These are phyloP conservation scores for Nudaria mundana DNA, from an alignment of 2,888 invertebrate species.

Conservation along the genomic window DNA sequence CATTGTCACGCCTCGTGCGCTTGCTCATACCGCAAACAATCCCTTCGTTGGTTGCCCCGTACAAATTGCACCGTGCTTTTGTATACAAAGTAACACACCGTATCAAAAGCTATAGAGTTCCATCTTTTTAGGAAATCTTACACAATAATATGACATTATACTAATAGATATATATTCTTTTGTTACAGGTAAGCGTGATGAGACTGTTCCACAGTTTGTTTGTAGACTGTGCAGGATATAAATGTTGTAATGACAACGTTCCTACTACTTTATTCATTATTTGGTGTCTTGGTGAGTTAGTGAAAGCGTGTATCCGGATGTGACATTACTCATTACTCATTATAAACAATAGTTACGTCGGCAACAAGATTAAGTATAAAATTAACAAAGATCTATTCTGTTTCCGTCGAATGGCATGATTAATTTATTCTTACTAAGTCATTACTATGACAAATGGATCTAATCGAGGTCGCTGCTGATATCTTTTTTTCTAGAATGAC, in stretches of 20 bases:
- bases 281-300: not conserved
- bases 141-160: conserved; percentile 14
- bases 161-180: conserved; percentile 32
- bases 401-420: too few species aligned
- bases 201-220: not conserved
- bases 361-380: too few species aligned
- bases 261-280: too few species aligned
- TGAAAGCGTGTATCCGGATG: not conserved
- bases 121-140: conserved; percentile 17
- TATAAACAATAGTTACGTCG: not conserved
- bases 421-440: too few species aligned
- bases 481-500: too few species aligned
- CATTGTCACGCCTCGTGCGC: conserved; percentile 43
- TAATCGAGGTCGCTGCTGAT: too few species aligned
- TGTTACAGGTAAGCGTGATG: conserved; percentile 50
- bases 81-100: conserved; percentile 55
- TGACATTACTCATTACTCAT: not conserved
- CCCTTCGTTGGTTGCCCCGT: conserved; percentile 40
- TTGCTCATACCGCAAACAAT: conserved; percentile 36
- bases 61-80: conserved; percentile 49
- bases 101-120: conserved; percentile 39
- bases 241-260: not conserved
- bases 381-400: too few species aligned
- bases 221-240: conserved; percentile 1
- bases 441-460: too few species aligned